Evolutionary conservation across 2,888 invertebrate species (phyloP).

Genomic region (Scaptodrosophila latifasciaeformis): DNA sequence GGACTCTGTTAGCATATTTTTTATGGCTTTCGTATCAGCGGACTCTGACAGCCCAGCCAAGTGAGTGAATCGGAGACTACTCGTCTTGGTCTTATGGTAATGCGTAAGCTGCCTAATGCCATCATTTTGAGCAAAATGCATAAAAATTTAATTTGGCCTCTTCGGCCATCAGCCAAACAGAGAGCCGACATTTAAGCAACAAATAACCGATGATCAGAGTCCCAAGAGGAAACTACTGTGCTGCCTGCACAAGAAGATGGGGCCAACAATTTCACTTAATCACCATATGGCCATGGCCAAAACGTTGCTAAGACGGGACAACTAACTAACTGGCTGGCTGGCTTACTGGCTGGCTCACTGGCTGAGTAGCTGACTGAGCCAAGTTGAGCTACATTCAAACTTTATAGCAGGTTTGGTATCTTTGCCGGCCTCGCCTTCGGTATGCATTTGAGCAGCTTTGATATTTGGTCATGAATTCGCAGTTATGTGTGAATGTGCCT

Average conservation of each 20-base stretch:
- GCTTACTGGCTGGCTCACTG: too few species aligned
- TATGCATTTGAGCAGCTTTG: constrained; percentile 29
- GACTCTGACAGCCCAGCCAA: not conserved
- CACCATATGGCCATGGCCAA: not conserved
- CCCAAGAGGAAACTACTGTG: constrained; percentile 16
- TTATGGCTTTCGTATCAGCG: constrained; percentile 41
- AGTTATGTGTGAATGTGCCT: constrained; percentile 47
- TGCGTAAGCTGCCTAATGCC: constrained; percentile 20
- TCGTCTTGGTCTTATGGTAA: not conserved
- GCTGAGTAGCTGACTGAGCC: not conserved
- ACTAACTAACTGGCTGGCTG: not conserved
- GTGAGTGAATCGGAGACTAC: not conserved
- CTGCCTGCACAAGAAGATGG: constrained; percentile 3
- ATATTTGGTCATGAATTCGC: constrained; percentile 60
- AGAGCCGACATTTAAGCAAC: constrained; percentile 45
- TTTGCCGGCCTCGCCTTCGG: not conserved
- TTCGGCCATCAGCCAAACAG: constrained; percentile 20
- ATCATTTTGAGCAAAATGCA: constrained; percentile 21
- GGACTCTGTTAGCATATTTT: constrained; percentile 34
- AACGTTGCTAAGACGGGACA: not conserved
- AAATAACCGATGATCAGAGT: constrained; percentile 41
- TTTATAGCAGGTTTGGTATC: constrained; percentile 3
- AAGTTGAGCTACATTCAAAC: too few species aligned
- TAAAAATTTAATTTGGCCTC: constrained; percentile 22
- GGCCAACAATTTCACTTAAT: constrained; percentile 10